Base-by-base conservation (phyloP, 2,113 vertebrate species). In the Speoplatyrhinus poulsoni region DNA sequence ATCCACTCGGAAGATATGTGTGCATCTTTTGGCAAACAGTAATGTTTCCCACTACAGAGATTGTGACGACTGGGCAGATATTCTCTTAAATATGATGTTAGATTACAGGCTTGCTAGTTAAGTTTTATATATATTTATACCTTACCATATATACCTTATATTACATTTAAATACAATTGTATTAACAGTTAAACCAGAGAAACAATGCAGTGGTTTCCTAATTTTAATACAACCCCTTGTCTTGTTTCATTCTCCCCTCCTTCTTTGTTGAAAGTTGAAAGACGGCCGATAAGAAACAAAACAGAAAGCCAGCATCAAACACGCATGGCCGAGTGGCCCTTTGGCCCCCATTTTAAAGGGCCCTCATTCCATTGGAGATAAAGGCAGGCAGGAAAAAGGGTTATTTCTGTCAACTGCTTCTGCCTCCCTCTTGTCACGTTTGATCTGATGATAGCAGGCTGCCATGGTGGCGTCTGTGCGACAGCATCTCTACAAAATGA, bases 401-500 rank as follows among this genome's bases (percentile, higher is more conserved):
- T 87, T 87, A 88, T 88, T 89, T 87, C 77, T 80, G 80, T 84
- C 76, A 73, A 75, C 71, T 70, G 83, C 84, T 60, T 66, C 66
- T 78, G 76, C 79, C 82, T 85, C 80, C 81, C 81, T 79, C 75
- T 80, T 83, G 86, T 88, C 87, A 79, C 52, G 41, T 87, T 81
- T 85, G 90, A 88, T 89, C 75, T 65, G 84, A 85, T 75, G 85
- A 91, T 90, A 91, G 85, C 72, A 32, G 83, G 75, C 76, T 85
- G 88, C 79, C 85, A 36, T 72, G 0, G 67, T 81, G 84, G 57
- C 3, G 69, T 78, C 70, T 58, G 70, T 67, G 72, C 55, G 76
- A 13, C 65, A 79, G 77, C 82, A 66, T 82, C 81, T 9, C 61
- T 32, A 63, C 70, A 75, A 84, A 87, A 90, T 73, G 48, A 70